These are phyloP conservation scores for Isaurus tuberculatus DNA, from an alignment of 92 coral and sea anemone species.

Conservation along the genomic window DNA sequence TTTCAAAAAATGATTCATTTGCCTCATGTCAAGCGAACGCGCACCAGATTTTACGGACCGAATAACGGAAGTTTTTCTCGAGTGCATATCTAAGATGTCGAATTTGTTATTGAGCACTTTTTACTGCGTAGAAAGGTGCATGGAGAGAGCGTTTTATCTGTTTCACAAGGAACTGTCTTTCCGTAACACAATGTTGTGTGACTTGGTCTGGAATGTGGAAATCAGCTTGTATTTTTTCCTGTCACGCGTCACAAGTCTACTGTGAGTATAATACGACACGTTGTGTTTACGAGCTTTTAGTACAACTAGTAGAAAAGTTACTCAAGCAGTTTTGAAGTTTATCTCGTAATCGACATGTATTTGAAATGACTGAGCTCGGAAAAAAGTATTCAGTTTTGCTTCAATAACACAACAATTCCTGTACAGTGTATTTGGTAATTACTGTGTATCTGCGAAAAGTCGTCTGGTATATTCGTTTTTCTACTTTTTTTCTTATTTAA, in stretches of 20 bases:
- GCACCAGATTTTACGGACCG: constrained; percentile 31
- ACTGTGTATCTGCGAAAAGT: not conserved
- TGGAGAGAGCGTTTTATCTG: constrained; percentile 57
- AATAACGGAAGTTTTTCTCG: constrained; percentile 33
- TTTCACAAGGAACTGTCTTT: constrained; percentile 48
- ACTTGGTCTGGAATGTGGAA: constrained; percentile 85
- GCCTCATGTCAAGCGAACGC: constrained; percentile 25
- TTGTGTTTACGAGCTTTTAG: not conserved
- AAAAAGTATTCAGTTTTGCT: not conserved
- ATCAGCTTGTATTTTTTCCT: constrained; percentile 74
- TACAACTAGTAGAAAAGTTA: not conserved
- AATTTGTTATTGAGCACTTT: constrained; percentile 71
- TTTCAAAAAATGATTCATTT: constrained; percentile 11
- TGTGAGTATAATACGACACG: constrained; percentile 65
- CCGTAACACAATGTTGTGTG: constrained; percentile 78
- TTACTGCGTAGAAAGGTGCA: constrained; percentile 72
- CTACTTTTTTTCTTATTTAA: too few species aligned
- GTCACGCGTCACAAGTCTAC: constrained; percentile 58
- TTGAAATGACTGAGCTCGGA: not conserved
- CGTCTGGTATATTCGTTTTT: too few species aligned
- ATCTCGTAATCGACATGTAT: not conserved
- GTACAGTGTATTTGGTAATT: not conserved
- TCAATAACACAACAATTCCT: not conserved
- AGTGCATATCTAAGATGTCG: constrained; percentile 60
- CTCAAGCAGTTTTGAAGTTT: not conserved